Evolutionary conservation across 1,140 invertebrate genomes (phyloP), one percentile per base, ranked within the genome.

Genomic region (Drosophila grimshawi): DNA sequence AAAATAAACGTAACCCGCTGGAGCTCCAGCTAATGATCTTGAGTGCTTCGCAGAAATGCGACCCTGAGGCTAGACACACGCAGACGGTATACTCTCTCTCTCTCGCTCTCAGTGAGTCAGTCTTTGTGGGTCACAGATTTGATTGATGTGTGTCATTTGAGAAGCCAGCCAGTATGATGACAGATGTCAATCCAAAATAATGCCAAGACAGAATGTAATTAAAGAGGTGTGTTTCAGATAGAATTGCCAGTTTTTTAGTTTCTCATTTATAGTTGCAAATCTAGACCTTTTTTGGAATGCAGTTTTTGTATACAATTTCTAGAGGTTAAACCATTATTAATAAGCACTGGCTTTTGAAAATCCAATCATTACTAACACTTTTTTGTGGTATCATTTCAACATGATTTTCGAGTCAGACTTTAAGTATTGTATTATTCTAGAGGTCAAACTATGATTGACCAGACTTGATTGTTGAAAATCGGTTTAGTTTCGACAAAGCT

Each of bases 121-220:
- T 19, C 19, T 19, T 19, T 19, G 19, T 4, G 60, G 48, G 37
- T 33, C 49, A 7, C 33, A 45, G 30, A 48, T 69, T 55, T 73
- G 76, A 82, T 82, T 76, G 27, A 70, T 68, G 76, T 39, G 57
- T 75, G 63, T 82, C 80, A 75, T 39, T 35, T 19, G 3, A 48
- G 32, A 10, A n/a, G 30, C 4, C 11, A 19, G 45, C 4, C n/a
- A n/a, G 59, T 45, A 37, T 11, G 19, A 3, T 7, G 27, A 43
- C 46, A 27, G 43, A 39, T 35, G 60, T 53, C 63, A 57, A 49
- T 35, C 19, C 19, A 19, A 19, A 19, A 19, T 19, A 19, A 19
- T 19, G 19, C 19, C 11, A 49, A 48, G 32, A 8, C 43, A 37
- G 35, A 29, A 2, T 19, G 30, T 46, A 43, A 46, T 60, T 60